Base-by-base conservation (phyloP, 2,888 invertebrate species). In the Cephonodes hylas region DNA sequence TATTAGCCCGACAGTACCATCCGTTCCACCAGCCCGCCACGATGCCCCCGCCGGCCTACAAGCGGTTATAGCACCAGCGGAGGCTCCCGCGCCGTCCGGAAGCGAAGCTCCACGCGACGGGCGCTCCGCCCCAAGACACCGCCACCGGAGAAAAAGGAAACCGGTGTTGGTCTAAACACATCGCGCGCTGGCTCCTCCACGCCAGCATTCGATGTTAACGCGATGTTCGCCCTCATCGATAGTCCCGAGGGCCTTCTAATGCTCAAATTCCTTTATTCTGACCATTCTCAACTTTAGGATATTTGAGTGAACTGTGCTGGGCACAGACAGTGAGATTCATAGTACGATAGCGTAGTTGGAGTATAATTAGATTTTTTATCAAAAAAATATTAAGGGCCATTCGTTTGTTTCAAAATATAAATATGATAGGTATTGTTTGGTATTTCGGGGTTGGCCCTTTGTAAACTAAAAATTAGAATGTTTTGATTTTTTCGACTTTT, bases 31-130 rank as follows among this genome's bases (percentile, higher is more conserved):
- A 91, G 81, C 91, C 91, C 62, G 83, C 88, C 70, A 71, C 77
- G 66, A 76, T 83, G 83, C 85, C 86, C 56, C 88, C 89, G 67
- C 86, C 86, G 69, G 78, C 80, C 62, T 84, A 83, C 86, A 88
- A 89, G 77, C 88, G 89, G 81, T 92, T 93, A 90, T 91, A 92
- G 91, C 93, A 92, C 81, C 85, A 75, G 77, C 80, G 68, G 46
- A 74, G 71, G 68, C 74, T 18, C 53, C 59, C 65, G 58, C 65
- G 69, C 62, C 73, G 67, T 64, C 66, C 64, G 70, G 73, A 63
- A 42, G 65, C 65, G 75, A 63, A 61, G 63, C 67, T 63, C 70
- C 72, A 64, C 74, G 65, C 66, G 69, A 67, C 70, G 63, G 64
- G 58, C 68, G 65, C 73, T 70, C 66, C 64, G 58, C 68, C 65